A percentile compares a stretch with the other conserved stretches of the same genome.
These are phyloP conservation scores for Potorous gilbertii DNA, from an alignment of 2,797 vertebrate species.

Conservation along the genomic window DNA sequence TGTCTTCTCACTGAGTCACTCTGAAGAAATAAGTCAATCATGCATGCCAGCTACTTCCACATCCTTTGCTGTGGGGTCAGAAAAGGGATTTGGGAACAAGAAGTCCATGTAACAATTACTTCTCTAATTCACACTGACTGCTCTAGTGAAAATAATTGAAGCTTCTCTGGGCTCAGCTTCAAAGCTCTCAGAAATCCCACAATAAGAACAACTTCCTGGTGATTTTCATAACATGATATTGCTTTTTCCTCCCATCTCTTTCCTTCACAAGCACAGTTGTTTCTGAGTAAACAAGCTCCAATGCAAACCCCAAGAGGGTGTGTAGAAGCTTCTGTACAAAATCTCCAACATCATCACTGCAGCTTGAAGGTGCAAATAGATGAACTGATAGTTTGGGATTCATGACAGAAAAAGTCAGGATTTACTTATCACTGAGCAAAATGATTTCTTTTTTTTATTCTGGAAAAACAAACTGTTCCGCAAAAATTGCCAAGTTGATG, in stretches of 20 bases:
- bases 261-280: neutral
- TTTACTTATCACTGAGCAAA: neutral
- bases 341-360: neutral
- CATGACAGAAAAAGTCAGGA: conserved; percentile 34
- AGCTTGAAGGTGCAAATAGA: neutral
- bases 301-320: neutral
- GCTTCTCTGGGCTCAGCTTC: neutral
- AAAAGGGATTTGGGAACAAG: neutral
- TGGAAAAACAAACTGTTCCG: neutral
- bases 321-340: neutral
- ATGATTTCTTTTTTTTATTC: neutral
- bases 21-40: conserved; percentile 11
- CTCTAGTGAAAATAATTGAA: neutral
- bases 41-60: neutral
- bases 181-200: conserved; percentile 11
- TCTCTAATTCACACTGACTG: neutral
- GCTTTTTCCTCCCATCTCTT: conserved; percentile 3
- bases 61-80: neutral
- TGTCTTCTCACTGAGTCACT: neutral
- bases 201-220: neutral
- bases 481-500: neutral
- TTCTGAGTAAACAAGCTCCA: conserved; percentile 22
- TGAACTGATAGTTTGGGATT: neutral
- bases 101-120: neutral
- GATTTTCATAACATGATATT: neutral